These are phyloP conservation scores for Scrobipalpa atriplicella DNA, from an alignment of 2,888 invertebrate genomes.

Conservation along the genomic window DNA sequence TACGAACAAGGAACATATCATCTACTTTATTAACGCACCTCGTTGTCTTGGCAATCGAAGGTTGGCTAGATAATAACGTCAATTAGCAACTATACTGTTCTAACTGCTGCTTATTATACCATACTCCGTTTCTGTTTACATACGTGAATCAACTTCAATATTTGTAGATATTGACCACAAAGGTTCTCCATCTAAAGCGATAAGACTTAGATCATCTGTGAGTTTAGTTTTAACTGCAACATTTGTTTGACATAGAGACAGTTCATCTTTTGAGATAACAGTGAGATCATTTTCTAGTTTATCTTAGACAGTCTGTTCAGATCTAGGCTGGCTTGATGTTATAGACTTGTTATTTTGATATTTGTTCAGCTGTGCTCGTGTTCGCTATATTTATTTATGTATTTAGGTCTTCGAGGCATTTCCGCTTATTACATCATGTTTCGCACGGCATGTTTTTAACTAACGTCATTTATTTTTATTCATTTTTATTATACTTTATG, in stretches of 20 bases:
- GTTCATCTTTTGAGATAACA: conserved; percentile 2
- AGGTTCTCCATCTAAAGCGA: background rate
- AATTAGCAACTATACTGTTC: conserved; percentile 11
- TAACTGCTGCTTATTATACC: conserved; percentile 13
- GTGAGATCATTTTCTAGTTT: too few relatives aligned
- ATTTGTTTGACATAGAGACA: conserved; percentile 8
- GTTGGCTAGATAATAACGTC: conserved; percentile 10
- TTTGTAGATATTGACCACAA: conserved; percentile 1
- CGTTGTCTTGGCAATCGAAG: conserved; percentile 6
- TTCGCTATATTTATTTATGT: conserved; percentile 15
- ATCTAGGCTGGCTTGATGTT: conserved; percentile 14
- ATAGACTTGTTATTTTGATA: conserved; percentile 16
- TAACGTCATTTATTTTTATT: conserved; percentile 2
- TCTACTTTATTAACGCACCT: conserved; percentile 9
- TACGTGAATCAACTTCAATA: conserved; percentile 1
- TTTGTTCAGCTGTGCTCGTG: conserved; percentile 6
- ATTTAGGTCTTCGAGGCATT: conserved; percentile 6
- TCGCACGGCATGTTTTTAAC: background rate
- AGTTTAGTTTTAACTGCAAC: conserved; percentile 6
- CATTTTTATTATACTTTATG: background rate
- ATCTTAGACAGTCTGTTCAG: too few relatives aligned
- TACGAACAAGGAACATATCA: background rate
- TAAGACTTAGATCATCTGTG: conserved; percentile 16
- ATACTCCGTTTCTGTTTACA: background rate
- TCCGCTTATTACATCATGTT: background rate